Evolutionary conservation across 2,113 vertebrate genomes (phyloP), one percentile per base, ranked within the genome.

Genomic region (Laterallus jamaicensis): DNA sequence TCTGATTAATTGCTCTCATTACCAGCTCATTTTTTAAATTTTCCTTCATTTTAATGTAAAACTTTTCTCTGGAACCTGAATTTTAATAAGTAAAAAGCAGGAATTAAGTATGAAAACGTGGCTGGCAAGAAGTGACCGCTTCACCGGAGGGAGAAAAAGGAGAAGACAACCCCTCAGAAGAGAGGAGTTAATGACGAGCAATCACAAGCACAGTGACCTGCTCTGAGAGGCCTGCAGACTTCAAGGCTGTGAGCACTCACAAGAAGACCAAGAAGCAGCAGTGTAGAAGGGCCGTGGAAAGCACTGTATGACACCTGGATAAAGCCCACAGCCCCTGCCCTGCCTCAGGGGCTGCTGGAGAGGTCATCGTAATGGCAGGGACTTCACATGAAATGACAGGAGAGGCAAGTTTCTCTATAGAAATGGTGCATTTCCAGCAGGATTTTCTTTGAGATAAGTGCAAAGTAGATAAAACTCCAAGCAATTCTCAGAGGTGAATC

Each of bases 1-100:
- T 93, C 85, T 95, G 94, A 96, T 94, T 96, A 93, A 96, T 94
- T 77, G 80, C 82, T 94, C 55, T 94, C 92, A 93, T 96, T 93
- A 92, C 47, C 58, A 86, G 68, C 85, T 90, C 90, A 42, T 95
- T 94, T 95, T 96, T 78, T 1, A 56, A 80, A 88, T 92, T 92
- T 93, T n/a, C 56, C 73, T 93, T 96, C 79, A 84, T 92, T 93
- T 96, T 70, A 77, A 81, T 70, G 88, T 73, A 86, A 71, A 86
- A 81, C 90, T 95, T 78, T 67, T 67, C 68, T 83, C 90, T 74
- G 47, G 69, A 92, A 94, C 50, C 52, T 63, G 82, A 63, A 50
- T 0, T 18, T 37, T 21, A 69, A 67, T 52, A 88, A 68, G 82
- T 31, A 67, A 86, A 84, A 88, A 84, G 68, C 70, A 86, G 44